These are phyloP conservation scores for Philypnodon macrostomus DNA, from an alignment of 2,797 vertebrate genomes.

Conservation along the genomic window DNA sequence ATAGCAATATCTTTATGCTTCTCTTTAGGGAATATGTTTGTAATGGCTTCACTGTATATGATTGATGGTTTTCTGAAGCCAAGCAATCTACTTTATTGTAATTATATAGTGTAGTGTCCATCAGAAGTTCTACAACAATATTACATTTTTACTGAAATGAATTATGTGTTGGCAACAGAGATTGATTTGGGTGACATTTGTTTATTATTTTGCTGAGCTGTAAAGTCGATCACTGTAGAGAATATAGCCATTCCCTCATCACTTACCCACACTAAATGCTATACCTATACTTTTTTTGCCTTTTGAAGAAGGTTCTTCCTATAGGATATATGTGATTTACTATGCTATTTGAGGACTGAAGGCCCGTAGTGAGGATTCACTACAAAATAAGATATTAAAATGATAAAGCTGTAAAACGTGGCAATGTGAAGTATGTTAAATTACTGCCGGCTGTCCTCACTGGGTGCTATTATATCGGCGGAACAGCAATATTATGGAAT, in stretches of 20 bases:
- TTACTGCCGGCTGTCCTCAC: neutral
- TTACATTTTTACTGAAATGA: conserved; percentile 51
- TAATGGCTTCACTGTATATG: conserved; percentile 61
- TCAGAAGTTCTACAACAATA: conserved; percentile 53
- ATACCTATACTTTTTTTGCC: conserved; percentile 14
- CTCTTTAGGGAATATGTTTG: conserved; percentile 71
- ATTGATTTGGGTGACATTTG: conserved; percentile 34
- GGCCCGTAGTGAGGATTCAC: conserved; percentile 65
- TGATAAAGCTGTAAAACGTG: too few relatives aligned
- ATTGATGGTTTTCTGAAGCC: conserved; percentile 72
- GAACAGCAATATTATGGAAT: too few relatives aligned
- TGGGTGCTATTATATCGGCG: too few relatives aligned
- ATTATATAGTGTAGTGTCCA: conserved; percentile 61
- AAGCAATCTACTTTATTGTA: conserved; percentile 68
- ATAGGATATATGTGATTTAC: conserved; percentile 64
- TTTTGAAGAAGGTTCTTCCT: conserved; percentile 44
- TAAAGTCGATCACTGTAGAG: conserved; percentile 38
- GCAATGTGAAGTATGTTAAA: too few relatives aligned
- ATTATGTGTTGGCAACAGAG: conserved; percentile 29
- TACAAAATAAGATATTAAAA: too few relatives aligned
- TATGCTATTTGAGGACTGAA: conserved; percentile 67
- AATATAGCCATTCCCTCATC: conserved; percentile 15
- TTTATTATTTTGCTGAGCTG: conserved; percentile 38
- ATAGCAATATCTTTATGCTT: conserved; percentile 77
- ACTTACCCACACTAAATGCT: conserved; percentile 14